phyloP scores from a whole-genome alignment of 2,113 vertebrate species.

The Cyphomyrus discorhynchus region DNA sequence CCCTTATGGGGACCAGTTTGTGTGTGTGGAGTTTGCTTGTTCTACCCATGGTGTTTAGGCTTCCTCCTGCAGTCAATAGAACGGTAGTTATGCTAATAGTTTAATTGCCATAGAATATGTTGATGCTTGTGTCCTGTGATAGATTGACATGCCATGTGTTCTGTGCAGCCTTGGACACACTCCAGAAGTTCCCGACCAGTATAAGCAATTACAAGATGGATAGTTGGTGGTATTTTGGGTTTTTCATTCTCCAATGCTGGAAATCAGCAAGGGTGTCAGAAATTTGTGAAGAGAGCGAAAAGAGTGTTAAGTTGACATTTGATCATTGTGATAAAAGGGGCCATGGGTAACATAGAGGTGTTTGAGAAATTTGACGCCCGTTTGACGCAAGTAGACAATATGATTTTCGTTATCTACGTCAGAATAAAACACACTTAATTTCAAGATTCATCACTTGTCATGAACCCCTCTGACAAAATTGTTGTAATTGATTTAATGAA shows the following conservation, averaged over 20 bases:
- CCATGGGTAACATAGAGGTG: neutral
- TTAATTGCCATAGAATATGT: too few relatives aligned
- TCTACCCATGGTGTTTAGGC: too few relatives aligned
- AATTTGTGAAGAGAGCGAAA: neutral
- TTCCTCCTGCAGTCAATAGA: too few relatives aligned
- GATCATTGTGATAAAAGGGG: neutral
- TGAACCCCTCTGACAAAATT: conserved; percentile 1
- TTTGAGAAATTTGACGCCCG: neutral
- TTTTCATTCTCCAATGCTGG: neutral
- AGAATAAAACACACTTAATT: neutral
- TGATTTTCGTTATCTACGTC: neutral
- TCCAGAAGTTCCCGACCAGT: too few relatives aligned
- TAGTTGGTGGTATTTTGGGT: neutral
- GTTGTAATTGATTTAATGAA: conserved; percentile 25
- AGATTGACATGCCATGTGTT: too few relatives aligned
- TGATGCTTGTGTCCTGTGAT: too few relatives aligned
- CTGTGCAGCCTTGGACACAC: too few relatives aligned
- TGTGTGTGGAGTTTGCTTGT: neutral
- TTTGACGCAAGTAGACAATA: neutral
- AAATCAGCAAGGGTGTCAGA: neutral
- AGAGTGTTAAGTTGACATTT: neutral
- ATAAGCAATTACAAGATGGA: neutral
- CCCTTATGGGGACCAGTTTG: neutral
- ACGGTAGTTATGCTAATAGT: too few relatives aligned
- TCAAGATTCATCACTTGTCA: conserved; percentile 5